A percentile compares a stretch with the other conserved stretches of the same genome.
Conservation (phyloP, 2,113 vertebrate species). For the Empidonax alnorum region DNA sequence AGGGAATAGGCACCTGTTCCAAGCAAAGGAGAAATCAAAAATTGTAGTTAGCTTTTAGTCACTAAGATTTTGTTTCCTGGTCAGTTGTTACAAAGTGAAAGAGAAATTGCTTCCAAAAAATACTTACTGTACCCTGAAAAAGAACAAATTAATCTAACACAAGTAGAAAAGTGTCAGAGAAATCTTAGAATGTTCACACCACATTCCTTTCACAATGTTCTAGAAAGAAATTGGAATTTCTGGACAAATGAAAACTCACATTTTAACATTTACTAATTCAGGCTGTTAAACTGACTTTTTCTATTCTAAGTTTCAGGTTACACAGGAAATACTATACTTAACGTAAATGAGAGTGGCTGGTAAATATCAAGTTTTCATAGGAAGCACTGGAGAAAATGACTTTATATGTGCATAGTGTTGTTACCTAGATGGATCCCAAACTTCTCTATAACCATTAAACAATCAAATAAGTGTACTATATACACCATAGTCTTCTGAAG, state of each 20-base stretch:
- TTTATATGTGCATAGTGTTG: background rate
- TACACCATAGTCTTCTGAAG: background rate
- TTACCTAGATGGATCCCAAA: background rate
- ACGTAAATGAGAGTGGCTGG: background rate
- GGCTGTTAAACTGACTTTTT: slow-evolving; percentile 2
- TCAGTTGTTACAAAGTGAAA: background rate
- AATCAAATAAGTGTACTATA: background rate
- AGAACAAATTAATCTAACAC: background rate
- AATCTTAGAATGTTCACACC: background rate
- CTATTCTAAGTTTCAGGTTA: background rate
- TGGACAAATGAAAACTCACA: background rate
- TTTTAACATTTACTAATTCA: slow-evolving; percentile 29
- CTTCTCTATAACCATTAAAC: background rate
- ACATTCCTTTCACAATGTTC: background rate
- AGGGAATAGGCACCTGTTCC: slow-evolving; percentile 93
- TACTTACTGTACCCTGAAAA: background rate
- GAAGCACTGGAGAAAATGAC: background rate
- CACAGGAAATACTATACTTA: background rate
- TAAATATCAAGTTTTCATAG: slow-evolving; percentile 23
- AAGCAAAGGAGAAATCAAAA: background rate
- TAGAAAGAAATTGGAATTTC: background rate
- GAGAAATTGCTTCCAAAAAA: background rate
- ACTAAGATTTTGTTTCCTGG: background rate
- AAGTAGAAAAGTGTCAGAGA: background rate
- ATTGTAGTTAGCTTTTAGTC: background rate